Evolutionary conservation across 2,113 vertebrate species (phyloP), one percentile per base, ranked within the genome.

Genomic region (Hyaena hyaena): DNA sequence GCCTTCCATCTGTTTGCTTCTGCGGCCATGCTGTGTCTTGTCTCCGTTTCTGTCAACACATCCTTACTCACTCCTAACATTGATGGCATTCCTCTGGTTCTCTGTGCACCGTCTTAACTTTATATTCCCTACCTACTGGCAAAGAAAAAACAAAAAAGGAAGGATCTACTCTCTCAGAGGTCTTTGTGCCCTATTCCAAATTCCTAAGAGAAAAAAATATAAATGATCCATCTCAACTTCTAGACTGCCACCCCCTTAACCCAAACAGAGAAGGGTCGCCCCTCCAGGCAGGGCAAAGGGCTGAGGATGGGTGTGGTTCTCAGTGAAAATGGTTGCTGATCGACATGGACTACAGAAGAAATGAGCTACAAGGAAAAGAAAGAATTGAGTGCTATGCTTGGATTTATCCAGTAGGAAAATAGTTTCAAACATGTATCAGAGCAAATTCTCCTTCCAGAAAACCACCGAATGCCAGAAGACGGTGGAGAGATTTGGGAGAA

Each of bases 361-460:
- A 76, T 4, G 14, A 76, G 21, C 28, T 69, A 71, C 45, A 66
- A 81, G 19, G 43, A n/a, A 28, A 91, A 90, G 74, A 84, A 85
- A 91, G n/a, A 73, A 79, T n/a, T 63, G 88, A 77, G 35, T 79
- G 39, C 28, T 50, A 63, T 33, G 69, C 8, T 69, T 91, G 86
- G 43, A 63, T 2, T 24, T 93, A 63, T 31, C 45, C 31, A 90
- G 31, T 2, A 90, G 24, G 82, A 80, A 95, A 88, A 65, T 1
- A 39, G 92, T 85, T 85, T 43, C 76, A 50, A 68, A 96, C 86
- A 85, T 82, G 39, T 73, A 79, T 86, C n/a, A 73, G 86, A 23
- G 71, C 73, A 95, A 97, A 88, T 2, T 74, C 33, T 77, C 16
- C 71, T 92, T 87, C 92, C 21, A 23, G 93, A 91, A 79, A 24